phyloP scores from a whole-genome alignment of 64 coral and sea anemone genomes.

The Acropora yongei region DNA sequence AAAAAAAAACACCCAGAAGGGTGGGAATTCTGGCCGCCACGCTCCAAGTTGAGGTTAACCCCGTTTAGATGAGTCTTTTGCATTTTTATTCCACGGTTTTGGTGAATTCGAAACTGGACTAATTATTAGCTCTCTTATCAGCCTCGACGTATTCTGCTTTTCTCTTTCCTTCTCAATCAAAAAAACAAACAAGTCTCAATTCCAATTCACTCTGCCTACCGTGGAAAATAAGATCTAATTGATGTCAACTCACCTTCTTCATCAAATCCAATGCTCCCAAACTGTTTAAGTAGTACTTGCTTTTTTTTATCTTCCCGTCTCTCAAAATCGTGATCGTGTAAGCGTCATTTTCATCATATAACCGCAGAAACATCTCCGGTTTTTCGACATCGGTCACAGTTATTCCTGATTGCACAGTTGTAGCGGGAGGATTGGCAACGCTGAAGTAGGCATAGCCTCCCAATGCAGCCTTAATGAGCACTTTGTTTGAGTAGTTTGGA shows the following conservation, averaged over 20 bases:
- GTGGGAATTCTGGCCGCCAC: too few species aligned
- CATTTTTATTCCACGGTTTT: too few species aligned
- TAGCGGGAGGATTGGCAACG: neutral
- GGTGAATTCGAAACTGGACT: too few species aligned
- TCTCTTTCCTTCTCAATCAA: too few species aligned
- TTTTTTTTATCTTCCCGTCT: neutral
- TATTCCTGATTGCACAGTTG: neutral
- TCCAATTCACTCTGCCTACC: too few species aligned
- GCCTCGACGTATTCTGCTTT: too few species aligned
- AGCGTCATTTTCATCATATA: conserved; percentile 26
- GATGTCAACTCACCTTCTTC: neutral
- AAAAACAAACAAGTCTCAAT: too few species aligned
- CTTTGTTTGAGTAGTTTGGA: conserved; percentile 56
- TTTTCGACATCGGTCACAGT: neutral
- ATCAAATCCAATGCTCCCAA: conserved; percentile 56
- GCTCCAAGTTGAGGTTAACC: too few species aligned
- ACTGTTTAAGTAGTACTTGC: conserved; percentile 51
- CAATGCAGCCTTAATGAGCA: conserved; percentile 33
- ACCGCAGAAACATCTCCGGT: conserved; percentile 51
- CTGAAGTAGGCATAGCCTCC: conserved; percentile 75
- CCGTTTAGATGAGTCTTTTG: too few species aligned
- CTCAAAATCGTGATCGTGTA: neutral
- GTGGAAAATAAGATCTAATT: too few species aligned
- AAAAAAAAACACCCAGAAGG: too few species aligned
- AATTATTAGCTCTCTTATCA: too few species aligned